A percentile compares a stretch with the other conserved stretches of the same genome.
Conservation (phyloP, 2,113 vertebrate species). For the Pheucticus melanocephalus region DNA sequence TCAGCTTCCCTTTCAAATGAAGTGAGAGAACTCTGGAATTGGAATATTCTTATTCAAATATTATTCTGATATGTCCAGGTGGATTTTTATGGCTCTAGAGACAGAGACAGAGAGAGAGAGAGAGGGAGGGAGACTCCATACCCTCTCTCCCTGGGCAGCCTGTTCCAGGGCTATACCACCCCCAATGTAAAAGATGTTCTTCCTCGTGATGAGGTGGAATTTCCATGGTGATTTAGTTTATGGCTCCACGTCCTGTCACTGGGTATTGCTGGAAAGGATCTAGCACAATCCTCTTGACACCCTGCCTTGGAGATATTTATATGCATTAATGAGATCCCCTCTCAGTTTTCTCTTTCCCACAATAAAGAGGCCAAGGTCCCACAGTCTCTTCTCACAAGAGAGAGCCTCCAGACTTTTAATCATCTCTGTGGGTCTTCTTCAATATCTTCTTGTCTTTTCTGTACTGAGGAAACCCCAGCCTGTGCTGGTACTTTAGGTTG, state of each 20-base stretch:
- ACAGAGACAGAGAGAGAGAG: background rate
- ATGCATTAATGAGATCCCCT: background rate
- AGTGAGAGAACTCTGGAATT: background rate
- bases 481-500: background rate
- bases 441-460: background rate
- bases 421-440: background rate
- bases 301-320: background rate
- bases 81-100: background rate
- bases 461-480: background rate
- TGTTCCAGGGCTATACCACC: background rate
- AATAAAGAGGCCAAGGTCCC: background rate
- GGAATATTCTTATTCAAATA: background rate
- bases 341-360: background rate
- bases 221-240: background rate
- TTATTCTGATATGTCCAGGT: background rate
- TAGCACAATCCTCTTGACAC: background rate
- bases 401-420: background rate
- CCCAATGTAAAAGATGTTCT: background rate
- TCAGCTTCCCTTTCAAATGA: background rate
- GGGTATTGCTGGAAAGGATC: background rate
- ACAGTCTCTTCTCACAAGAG: background rate
- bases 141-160: background rate
- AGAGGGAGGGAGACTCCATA: too few relatives aligned
- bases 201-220: background rate
- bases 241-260: background rate